Base-by-base conservation (phyloP, 1,140 invertebrate genomes). In the Drosophila mauritiana region DNA sequence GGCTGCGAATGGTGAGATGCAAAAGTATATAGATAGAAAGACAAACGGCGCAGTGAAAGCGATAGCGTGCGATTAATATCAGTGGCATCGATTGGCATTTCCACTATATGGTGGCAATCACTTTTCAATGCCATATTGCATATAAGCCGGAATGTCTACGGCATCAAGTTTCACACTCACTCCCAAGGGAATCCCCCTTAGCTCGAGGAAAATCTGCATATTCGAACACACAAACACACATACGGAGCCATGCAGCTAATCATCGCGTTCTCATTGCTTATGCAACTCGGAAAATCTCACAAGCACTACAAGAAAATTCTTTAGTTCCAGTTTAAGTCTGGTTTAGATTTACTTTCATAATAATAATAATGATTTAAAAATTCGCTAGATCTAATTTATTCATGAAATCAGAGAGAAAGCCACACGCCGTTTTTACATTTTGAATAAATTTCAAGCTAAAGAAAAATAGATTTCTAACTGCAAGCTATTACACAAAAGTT, bases 1-100 rank as follows among this genome's bases (percentile, higher is more conserved):
- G 37, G 94, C 96, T 96, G 92, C n/a, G 48, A 51, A 55, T 39
- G 13, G 12, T 13, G 12, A 39, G 12, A 13, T 13, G 12, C 3
- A 39, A 10, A 39, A 31, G 13, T 11, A 39, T 39, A n/a, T 7
- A 15, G n/a, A 42, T 13, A n/a, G 67, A 39, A 39, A 69, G 12
- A 22, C 2, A 31, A 8, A 31, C 2, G 8, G 5, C 0, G 15
- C 20, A 55, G 31, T 20, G 4, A 20, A 46, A 63, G 22, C 31
- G 17, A 65, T 39, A 22, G 36, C 15, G 17, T 10, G 42, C 55
- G 8, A 43, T 42, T 55, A 59, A 65, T 37, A 72, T 49, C 37
- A n/a, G 39, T 42, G 13, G 1, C 34, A 49, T 42, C 22, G 42
- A 63, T 37, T 22, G 42, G 13, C 42, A 64, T 36, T 48, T 65